These are phyloP conservation scores for Acanthococcus lagerstroemiae DNA, from an alignment of 2,888 invertebrate species.

Conservation along the genomic window DNA sequence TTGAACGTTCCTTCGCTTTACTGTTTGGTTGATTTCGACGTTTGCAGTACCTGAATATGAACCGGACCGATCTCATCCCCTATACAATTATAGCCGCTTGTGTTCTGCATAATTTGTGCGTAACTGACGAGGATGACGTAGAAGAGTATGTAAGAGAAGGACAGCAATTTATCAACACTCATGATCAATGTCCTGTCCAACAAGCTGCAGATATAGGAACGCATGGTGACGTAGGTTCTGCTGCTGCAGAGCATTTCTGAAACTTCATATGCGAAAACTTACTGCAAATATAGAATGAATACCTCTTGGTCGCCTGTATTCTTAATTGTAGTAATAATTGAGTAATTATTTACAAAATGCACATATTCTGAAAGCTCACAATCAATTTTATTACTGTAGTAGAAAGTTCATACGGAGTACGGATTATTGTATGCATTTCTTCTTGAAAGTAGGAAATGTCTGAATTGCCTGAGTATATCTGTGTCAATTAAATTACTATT, in stretches of 20 bases:
- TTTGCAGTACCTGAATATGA: slow-evolving; percentile 12
- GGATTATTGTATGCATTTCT: no score
- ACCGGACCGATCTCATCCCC: not conserved
- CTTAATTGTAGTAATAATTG: no score
- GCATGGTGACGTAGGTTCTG: not conserved
- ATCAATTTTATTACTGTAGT: no score
- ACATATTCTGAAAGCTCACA: no score
- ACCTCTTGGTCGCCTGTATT: no score
- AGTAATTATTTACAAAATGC: no score
- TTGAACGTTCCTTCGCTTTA: slow-evolving; percentile 22
- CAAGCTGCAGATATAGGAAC: not conserved
- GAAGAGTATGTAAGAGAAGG: not conserved
- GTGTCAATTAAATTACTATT: no score
- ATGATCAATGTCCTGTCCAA: not conserved
- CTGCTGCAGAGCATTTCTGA: not conserved
- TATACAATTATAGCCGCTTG: not conserved
- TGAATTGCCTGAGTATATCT: no score
- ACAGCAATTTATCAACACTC: not conserved
- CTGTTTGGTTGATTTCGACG: slow-evolving; percentile 6
- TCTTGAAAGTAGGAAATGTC: no score
- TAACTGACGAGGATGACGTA: not conserved
- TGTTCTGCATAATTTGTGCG: not conserved
- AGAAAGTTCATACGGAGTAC: no score
- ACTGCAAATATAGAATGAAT: no score
- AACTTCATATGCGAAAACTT: not conserved